Evolutionary conservation across 2,888 invertebrate species (phyloP).

Genomic region (Drosophila mulleri): DNA sequence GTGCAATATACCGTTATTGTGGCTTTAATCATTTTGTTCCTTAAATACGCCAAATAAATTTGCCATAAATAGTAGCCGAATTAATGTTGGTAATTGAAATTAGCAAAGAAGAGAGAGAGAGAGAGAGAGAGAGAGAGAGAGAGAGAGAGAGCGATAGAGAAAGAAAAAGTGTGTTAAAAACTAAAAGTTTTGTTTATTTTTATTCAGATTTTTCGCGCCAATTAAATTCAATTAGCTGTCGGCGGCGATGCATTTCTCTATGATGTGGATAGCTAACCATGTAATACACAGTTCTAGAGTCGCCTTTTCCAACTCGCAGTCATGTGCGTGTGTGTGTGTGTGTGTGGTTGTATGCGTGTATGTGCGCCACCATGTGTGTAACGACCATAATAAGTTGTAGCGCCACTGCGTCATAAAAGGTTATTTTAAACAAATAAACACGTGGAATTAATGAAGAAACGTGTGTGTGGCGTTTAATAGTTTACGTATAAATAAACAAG

Average conservation of each 20-base stretch:
- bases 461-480: conserved; percentile 61
- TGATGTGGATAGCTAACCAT: conserved; percentile 50
- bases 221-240: conserved; percentile 78
- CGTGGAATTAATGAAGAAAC: conserved; percentile 76
- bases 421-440: conserved; percentile 78
- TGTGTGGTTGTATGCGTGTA: conserved; percentile 1
- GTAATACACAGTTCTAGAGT: conserved; percentile 7
- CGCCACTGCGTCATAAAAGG: conserved; percentile 74
- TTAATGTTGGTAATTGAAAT: conserved; percentile 64
- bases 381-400: conserved; percentile 58
- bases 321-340: background rate
- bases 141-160: background rate
- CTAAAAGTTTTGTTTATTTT: conserved; percentile 61
- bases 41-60: conserved; percentile 24
- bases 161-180: conserved; percentile 27
- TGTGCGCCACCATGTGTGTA: conserved; percentile 33
- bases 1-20: background rate
- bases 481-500: conserved; percentile 26
- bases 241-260: conserved; percentile 44
- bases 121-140: too few relatives aligned
- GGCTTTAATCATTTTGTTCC: background rate
- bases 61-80: conserved; percentile 51
- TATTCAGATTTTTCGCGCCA: conserved; percentile 70
- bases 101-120: too few relatives aligned
- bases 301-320: conserved; percentile 1